phyloP scores from a whole-genome alignment of 2,113 vertebrate genomes.

The Heptranchias perlo region DNA sequence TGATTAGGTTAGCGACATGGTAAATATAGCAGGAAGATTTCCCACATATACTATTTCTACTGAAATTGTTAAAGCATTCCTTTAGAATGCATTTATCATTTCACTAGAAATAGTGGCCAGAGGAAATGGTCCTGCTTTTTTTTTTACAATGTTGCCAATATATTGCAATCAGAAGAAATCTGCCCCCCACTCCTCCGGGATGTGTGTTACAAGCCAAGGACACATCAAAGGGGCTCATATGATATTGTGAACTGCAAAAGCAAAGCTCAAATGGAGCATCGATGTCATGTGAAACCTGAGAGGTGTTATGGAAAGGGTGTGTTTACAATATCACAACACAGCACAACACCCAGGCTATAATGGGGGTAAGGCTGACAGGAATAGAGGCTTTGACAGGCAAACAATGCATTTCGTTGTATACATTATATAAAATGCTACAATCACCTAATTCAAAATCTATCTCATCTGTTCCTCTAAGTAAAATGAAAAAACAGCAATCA shows the following conservation, averaged over 20 bases:
- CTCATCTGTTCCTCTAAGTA: not conserved
- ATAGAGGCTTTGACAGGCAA: not conserved
- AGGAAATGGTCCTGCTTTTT: not conserved
- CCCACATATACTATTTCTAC: not conserved
- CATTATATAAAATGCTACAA: constrained; percentile 5
- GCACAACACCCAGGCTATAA: not conserved
- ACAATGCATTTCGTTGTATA: not conserved
- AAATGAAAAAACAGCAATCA: not conserved
- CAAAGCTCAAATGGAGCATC: not conserved
- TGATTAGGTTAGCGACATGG: not conserved
- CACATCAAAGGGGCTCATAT: not conserved
- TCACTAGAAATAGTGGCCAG: too few relatives aligned
- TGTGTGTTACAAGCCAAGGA: not conserved
- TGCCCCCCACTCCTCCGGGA: too few relatives aligned
- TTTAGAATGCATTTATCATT: not conserved
- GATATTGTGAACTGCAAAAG: not conserved
- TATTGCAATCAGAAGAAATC: not conserved
- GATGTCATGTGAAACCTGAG: not conserved
- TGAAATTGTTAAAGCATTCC: not conserved
- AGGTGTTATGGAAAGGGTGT: not conserved
- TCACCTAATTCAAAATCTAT: not conserved
- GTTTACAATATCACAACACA: not conserved
- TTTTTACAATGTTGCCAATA: not conserved
- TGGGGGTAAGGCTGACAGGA: not conserved
- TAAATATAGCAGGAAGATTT: not conserved